phyloP scores from a whole-genome alignment of 2,797 vertebrate genomes.

The Chelon auratus region DNA sequence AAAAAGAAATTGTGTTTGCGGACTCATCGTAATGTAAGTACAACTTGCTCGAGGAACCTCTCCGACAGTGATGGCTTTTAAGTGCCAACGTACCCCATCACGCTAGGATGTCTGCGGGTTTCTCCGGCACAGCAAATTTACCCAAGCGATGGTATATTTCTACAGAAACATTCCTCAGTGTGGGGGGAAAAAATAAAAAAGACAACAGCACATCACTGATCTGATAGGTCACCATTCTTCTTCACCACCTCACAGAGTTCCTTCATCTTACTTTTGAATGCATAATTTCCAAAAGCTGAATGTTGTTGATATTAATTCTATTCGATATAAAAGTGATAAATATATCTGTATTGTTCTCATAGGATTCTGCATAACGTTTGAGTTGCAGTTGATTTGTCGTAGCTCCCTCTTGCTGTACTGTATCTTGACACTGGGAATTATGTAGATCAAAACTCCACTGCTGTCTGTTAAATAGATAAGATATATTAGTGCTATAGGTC shows the following conservation, averaged over 20 bases:
- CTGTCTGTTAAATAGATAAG: conserved; percentile 75
- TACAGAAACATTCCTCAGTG: conserved; percentile 66
- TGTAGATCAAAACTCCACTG: conserved; percentile 76
- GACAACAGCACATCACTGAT: conserved; percentile 56
- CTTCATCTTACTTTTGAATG: conserved; percentile 71
- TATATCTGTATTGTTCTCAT: conserved; percentile 64
- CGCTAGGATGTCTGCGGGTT: conserved; percentile 54
- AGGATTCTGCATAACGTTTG: conserved; percentile 66
- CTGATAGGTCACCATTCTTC: conserved; percentile 53
- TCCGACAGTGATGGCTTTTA: conserved; percentile 64
- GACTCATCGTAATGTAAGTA: conserved; percentile 52
- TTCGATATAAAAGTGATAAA: conserved; percentile 75
- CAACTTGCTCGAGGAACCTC: conserved; percentile 50
- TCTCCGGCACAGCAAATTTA: conserved; percentile 45
- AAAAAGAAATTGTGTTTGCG: conserved; percentile 32
- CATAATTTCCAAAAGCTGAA: conserved; percentile 69
- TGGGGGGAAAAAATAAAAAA: background rate
- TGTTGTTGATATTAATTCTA: conserved; percentile 77
- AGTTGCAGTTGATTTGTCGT: conserved; percentile 76
- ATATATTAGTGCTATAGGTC: conserved; percentile 65
- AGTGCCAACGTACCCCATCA: conserved; percentile 71
- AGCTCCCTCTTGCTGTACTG: conserved; percentile 80
- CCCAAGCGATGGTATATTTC: conserved; percentile 47
- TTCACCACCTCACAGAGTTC: conserved; percentile 42
- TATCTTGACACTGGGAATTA: conserved; percentile 81